Evolutionary conservation across 2,888 invertebrate species (phyloP).

Genomic region (Drosophila testacea): DNA sequence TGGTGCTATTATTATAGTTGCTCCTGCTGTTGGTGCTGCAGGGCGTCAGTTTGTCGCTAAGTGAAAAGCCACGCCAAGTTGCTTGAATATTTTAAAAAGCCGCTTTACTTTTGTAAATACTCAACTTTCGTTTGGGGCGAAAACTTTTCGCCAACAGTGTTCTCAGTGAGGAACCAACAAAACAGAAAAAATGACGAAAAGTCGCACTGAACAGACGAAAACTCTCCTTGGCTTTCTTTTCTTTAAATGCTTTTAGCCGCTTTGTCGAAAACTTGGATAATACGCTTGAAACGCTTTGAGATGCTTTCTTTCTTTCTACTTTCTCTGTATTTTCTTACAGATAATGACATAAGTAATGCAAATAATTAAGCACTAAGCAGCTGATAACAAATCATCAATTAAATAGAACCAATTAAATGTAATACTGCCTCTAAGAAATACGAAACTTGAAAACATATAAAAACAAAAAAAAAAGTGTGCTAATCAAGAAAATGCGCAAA

Average conservation of each 20-base stretch:
- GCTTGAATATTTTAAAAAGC: constrained; percentile 74
- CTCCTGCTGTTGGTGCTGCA: constrained; percentile 20
- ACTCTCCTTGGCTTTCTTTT: constrained; percentile 30
- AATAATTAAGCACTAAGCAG: constrained; percentile 74
- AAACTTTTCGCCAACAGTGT: constrained; percentile 61
- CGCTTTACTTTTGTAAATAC: constrained; percentile 70
- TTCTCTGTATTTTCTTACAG: neutral
- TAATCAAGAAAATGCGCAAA: constrained; percentile 53
- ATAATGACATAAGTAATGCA: constrained; percentile 50
- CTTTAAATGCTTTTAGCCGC: constrained; percentile 71
- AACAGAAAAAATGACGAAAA: constrained; percentile 22
- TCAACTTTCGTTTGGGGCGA: constrained; percentile 53
- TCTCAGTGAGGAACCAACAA: constrained; percentile 17
- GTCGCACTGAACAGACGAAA: constrained; percentile 38
- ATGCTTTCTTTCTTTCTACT: constrained; percentile 17
- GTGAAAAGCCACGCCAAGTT: constrained; percentile 69
- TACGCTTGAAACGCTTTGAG: constrained; percentile 42
- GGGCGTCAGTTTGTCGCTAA: constrained; percentile 57
- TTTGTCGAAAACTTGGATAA: constrained; percentile 55
- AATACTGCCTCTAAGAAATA: constrained; percentile 45
- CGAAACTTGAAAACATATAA: constrained; percentile 3
- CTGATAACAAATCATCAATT: constrained; percentile 78
- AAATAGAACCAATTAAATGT: constrained; percentile 71
- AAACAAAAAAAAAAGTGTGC: constrained; percentile 47
- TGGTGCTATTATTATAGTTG: constrained; percentile 12